Evolutionary conservation across 2,113 vertebrate species (phyloP).

Genomic region (Psilopsiagon aymara): DNA sequence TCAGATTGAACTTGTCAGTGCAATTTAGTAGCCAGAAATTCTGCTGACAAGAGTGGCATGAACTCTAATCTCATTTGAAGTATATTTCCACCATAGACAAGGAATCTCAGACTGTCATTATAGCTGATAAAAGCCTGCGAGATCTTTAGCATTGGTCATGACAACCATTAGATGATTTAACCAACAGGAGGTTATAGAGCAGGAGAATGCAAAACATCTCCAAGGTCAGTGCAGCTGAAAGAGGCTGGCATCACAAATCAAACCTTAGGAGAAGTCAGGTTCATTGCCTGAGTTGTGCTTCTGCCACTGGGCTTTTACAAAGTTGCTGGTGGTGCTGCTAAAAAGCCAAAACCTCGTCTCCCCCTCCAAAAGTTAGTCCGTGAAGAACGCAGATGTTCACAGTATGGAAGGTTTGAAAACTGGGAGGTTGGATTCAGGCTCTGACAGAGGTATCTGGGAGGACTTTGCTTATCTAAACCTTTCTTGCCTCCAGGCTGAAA

Average conservation of each 20-base stretch:
- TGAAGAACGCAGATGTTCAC: background rate
- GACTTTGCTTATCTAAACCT: background rate
- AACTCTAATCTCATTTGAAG: conserved; percentile 54
- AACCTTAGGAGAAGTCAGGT: background rate
- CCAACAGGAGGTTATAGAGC: background rate
- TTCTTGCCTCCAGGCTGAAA: background rate
- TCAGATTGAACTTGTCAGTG: conserved; percentile 45
- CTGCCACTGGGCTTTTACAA: background rate
- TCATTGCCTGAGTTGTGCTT: background rate
- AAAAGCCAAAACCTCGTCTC: background rate
- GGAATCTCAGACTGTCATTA: conserved; percentile 37
- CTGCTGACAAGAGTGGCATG: conserved; percentile 58
- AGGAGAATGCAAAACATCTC: conserved; percentile 5
- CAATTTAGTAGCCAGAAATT: conserved; percentile 54
- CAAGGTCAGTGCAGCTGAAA: conserved; percentile 15
- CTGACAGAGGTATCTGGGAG: background rate
- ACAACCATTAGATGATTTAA: conserved; percentile 33
- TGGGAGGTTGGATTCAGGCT: background rate
- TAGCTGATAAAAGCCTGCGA: conserved; percentile 65
- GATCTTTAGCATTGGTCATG: conserved; percentile 28
- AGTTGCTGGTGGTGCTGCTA: background rate
- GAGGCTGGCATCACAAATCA: background rate
- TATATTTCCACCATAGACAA: conserved; percentile 59
- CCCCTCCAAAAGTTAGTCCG: background rate
- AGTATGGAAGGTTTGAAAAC: background rate